Percentiles rank a stretch among this genome's conserved stretches.
phyloP scores from a whole-genome alignment of 1,140 invertebrate species.

The Laupala kohalensis region DNA sequence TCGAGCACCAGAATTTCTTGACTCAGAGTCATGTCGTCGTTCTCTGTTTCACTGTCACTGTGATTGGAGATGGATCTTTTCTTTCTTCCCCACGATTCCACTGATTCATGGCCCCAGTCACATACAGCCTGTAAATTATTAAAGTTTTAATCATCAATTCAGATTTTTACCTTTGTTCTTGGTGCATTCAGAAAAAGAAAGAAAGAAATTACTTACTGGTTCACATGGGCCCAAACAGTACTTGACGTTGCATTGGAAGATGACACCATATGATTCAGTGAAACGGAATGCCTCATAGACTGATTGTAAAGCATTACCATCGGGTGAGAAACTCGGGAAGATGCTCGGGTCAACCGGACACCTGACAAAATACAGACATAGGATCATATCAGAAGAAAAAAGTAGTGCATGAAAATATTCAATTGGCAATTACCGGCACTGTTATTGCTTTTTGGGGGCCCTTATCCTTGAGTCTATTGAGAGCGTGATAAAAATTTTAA shows the following conservation, averaged over 20 bases:
- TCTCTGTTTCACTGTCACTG: slow-evolving; percentile 37
- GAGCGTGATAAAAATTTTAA: too few relatives aligned
- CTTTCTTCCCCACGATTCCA: slow-evolving; percentile 80
- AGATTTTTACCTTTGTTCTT: neutral
- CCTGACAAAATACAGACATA: too few relatives aligned
- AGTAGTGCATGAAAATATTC: too few relatives aligned
- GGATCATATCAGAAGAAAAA: too few relatives aligned
- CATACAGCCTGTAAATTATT: slow-evolving; percentile 53
- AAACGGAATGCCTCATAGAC: slow-evolving; percentile 90
- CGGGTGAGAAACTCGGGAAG: slow-evolving; percentile 79
- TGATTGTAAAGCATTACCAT: slow-evolving; percentile 77
- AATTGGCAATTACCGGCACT: too few relatives aligned
- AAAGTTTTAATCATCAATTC: neutral
- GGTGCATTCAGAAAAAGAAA: neutral
- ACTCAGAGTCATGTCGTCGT: slow-evolving; percentile 78
- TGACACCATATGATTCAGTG: slow-evolving; percentile 90
- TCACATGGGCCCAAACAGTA: slow-evolving; percentile 90
- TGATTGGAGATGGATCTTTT: slow-evolving; percentile 48
- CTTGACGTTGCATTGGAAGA: slow-evolving; percentile 94
- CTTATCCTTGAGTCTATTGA: too few relatives aligned
- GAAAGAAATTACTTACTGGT: slow-evolving; percentile 47
- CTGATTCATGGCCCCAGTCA: slow-evolving; percentile 73
- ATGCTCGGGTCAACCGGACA: slow-evolving; percentile 87
- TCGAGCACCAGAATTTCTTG: slow-evolving; percentile 87
- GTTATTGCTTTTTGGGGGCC: too few relatives aligned